Evolutionary conservation across 2,888 invertebrate species (phyloP), one percentile per base, ranked within the genome.

Genomic region (Chironomus tentans): DNA sequence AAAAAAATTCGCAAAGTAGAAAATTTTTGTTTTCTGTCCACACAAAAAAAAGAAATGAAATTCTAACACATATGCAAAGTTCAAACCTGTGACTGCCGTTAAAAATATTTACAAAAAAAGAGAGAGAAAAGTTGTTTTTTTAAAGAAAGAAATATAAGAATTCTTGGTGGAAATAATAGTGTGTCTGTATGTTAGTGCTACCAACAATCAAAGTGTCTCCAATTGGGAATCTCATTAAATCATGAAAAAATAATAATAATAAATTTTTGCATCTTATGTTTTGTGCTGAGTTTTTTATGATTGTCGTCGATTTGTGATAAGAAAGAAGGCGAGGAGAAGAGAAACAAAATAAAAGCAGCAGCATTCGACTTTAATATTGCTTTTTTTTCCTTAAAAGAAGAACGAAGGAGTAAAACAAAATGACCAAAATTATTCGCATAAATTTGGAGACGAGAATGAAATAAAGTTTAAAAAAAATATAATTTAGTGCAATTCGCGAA

Each of bases 381-480:
- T 56, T n/a, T 1, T 56, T 7, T 18, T 56, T 50, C 6, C 12
- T 18, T 56, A 47, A 28, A 46, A 22, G 22, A 47, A 24, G 65
- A 73, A 73, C n/a, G 62, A 73, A 61, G 46, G 22, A 48, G 22
- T 65, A 48, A 74, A 68, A 48, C 62, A 48, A 74, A 74, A 73
- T 73, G 65, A 73, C 56, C 72, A 61, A 61, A 72, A 73, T 73
- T 73, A 73, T 50, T 73, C 65, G 65, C 61, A 73, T 73, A 56
- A 73, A 65, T 65, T 65, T 65, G 22, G 21, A 65, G 24, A 21
- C 22, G 65, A 65, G 65, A 24, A 38, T 38, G 38, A 65, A 62
- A 65, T 56, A 21, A 65, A 73, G 62, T 12, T n/a, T n/a, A 22
- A 56, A 15, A 5, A 56, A 56, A 71, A 73, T 62, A 38, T 62